These are phyloP conservation scores for Urechis unicinctus DNA, from an alignment of 2,888 invertebrate genomes.

Conservation along the genomic window DNA sequence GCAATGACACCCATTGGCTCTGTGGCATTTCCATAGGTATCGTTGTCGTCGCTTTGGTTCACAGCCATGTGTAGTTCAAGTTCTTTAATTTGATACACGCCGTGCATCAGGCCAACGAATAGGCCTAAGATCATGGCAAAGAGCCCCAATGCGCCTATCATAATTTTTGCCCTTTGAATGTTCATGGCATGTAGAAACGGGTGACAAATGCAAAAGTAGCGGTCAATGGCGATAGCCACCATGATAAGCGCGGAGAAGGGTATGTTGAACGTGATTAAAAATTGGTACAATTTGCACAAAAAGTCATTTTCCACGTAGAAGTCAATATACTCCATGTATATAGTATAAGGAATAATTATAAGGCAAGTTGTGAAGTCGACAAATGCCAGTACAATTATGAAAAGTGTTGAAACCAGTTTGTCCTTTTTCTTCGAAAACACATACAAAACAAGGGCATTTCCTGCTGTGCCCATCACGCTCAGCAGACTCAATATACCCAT, in stretches of 20 bases:
- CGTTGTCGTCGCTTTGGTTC: not conserved
- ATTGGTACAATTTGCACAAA: constrained; percentile 31
- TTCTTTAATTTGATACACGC: constrained; percentile 19
- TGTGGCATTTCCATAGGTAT: not conserved
- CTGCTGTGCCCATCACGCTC: constrained; percentile 36
- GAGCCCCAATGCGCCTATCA: constrained; percentile 26
- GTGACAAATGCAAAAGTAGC: constrained; percentile 41
- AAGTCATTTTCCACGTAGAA: constrained; percentile 28
- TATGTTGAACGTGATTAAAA: constrained; percentile 36
- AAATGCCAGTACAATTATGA: constrained; percentile 39
- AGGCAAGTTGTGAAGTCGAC: constrained; percentile 40
- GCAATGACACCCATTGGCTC: not conserved
- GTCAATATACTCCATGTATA: constrained; percentile 35
- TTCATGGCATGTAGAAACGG: constrained; percentile 41
- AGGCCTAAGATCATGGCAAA: constrained; percentile 33
- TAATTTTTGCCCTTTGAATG: constrained; percentile 20
- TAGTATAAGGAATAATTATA: constrained; percentile 37
- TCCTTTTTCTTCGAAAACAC: constrained; percentile 38
- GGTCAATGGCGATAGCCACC: constrained; percentile 29
- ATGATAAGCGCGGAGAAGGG: constrained; percentile 41
- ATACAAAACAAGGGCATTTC: constrained; percentile 43
- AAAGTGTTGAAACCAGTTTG: constrained; percentile 42
- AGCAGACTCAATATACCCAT: constrained; percentile 33
- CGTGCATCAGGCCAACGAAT: constrained; percentile 29
- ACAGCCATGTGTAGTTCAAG: not conserved